Evolutionary conservation across 2,888 invertebrate species (phyloP).

Genomic region (Chalcosyrphus nemorum): DNA sequence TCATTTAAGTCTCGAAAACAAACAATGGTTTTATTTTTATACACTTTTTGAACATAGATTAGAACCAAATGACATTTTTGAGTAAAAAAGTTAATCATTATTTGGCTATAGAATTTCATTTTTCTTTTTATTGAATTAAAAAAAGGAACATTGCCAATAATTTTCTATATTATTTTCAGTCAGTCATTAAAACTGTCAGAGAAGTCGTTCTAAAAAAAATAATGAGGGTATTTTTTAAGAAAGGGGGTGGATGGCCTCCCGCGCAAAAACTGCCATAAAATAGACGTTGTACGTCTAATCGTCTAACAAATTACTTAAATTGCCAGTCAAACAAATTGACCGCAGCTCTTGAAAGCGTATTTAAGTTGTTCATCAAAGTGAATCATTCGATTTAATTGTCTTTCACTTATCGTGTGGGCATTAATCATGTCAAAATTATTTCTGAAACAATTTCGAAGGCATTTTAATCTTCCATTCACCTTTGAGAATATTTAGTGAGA

Average conservation of each 20-base stretch:
- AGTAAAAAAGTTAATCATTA: background rate
- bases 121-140: background rate
- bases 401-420: conserved; percentile 3
- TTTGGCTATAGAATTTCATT: background rate
- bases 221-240: background rate
- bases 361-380: conserved; percentile 16
- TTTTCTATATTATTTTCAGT: background rate
- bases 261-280: conserved; percentile 1
- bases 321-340: conserved; percentile 1
- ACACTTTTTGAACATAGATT: background rate
- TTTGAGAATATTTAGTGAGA: too few relatives aligned
- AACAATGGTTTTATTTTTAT: background rate
- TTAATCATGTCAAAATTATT: conserved; percentile 13
- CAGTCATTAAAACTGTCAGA: conserved; percentile 15
- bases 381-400: conserved; percentile 7
- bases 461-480: too few relatives aligned
- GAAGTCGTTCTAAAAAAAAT: background rate
- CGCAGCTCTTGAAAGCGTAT: background rate
- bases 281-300: background rate
- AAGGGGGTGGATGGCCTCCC: background rate
- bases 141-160: background rate
- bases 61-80: background rate
- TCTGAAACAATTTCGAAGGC: background rate
- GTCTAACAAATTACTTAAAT: conserved; percentile 6
- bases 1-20: background rate